Evolutionary conservation across 23 tunicate genomes (phyloP).

Genomic region (Ciona savignyi): DNA sequence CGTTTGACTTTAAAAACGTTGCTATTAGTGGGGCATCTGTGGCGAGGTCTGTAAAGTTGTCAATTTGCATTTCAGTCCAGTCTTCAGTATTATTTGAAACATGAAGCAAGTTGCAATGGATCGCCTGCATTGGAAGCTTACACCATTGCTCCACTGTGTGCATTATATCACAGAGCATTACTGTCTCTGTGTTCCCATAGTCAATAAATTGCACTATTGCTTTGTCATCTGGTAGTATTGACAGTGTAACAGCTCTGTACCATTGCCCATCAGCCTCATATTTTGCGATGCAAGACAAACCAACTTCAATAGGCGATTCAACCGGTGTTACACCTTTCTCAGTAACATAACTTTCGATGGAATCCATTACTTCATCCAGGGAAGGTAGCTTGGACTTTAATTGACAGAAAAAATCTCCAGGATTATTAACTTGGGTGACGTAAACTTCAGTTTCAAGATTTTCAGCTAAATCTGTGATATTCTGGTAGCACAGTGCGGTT

Average conservation of each 20-base stretch:
- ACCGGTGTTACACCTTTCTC: constrained; percentile 7
- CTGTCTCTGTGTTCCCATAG: constrained; percentile 47
- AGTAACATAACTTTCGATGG: constrained; percentile 26
- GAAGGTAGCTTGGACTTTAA: constrained; percentile 16
- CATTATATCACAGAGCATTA: constrained; percentile 17
- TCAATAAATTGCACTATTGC: constrained; percentile 62
- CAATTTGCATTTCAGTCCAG: constrained; percentile 52
- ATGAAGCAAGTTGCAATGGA: constrained; percentile 30
- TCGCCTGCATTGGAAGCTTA: constrained; percentile 48
- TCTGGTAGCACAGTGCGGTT: background rate
- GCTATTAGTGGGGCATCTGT: constrained; percentile 37
- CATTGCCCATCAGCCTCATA: constrained; percentile 49
- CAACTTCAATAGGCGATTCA: constrained; percentile 2
- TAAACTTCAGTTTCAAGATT: constrained; percentile 26
- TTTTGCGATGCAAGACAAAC: constrained; percentile 60
- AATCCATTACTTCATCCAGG: constrained; percentile 38
- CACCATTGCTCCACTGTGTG: constrained; percentile 30
- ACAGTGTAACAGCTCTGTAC: constrained; percentile 48
- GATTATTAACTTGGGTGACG: constrained; percentile 57
- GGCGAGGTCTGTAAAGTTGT: constrained; percentile 36
- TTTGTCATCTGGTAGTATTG: background rate
- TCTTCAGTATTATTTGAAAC: constrained; percentile 9
- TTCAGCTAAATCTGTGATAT: background rate
- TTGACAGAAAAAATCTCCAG: constrained; percentile 57
- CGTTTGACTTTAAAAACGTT: constrained; percentile 14